Evolutionary conservation across 92 coral and sea anemone species (phyloP).

Genomic region (Umimayanthus kanabou): DNA sequence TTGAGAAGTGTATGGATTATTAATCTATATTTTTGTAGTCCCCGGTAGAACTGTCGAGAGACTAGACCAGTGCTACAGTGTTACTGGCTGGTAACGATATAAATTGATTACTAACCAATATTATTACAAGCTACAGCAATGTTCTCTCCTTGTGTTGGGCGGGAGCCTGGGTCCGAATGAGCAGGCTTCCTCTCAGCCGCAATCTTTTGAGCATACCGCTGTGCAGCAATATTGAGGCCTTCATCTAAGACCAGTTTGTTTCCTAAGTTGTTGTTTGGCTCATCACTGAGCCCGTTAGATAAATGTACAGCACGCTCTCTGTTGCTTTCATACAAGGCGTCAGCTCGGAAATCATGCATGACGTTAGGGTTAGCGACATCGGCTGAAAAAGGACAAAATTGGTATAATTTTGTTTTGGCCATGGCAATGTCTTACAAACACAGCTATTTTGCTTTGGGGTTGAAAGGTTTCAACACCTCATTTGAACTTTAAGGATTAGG

Average conservation of each 20-base stretch:
- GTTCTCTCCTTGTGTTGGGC: slow-evolving; percentile 39
- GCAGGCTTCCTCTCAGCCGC: slow-evolving; percentile 36
- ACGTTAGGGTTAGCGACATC: neutral
- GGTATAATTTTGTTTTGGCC: too few relatives aligned
- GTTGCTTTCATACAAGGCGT: slow-evolving; percentile 20
- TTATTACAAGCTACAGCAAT: slow-evolving; percentile 35
- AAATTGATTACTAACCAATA: slow-evolving; percentile 8
- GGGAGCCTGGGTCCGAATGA: slow-evolving; percentile 39
- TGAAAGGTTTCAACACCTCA: too few relatives aligned
- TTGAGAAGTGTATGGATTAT: too few relatives aligned
- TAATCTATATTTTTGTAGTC: too few relatives aligned
- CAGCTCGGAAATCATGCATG: slow-evolving; percentile 14
- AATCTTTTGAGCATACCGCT: slow-evolving; percentile 37
- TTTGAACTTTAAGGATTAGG: too few relatives aligned
- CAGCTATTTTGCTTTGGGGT: neutral
- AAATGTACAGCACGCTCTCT: slow-evolving; percentile 21
- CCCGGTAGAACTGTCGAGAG: too few relatives aligned
- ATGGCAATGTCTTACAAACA: neutral
- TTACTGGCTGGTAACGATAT: too few relatives aligned
- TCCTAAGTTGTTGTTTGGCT: neutral
- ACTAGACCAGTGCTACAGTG: too few relatives aligned
- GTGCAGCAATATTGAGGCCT: slow-evolving; percentile 33
- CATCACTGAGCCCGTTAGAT: slow-evolving; percentile 18
- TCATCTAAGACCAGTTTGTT: slow-evolving; percentile 27
- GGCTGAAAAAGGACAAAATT: neutral